phyloP scores from a whole-genome alignment of 2,113 vertebrate genomes.

The Tragelaphus scriptus region DNA sequence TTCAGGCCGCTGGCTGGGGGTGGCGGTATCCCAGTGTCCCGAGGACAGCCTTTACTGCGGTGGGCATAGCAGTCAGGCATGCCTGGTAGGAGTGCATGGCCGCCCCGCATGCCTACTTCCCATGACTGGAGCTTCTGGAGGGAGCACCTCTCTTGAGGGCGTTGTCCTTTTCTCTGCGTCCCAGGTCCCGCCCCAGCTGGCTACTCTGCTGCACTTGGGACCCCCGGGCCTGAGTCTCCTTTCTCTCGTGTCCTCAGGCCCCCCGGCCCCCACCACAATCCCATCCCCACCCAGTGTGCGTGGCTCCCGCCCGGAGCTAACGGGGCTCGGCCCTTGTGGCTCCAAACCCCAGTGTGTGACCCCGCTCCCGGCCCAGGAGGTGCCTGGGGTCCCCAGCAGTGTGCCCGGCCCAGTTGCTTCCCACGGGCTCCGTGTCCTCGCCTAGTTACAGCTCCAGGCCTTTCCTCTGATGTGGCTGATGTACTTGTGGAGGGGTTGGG shows the following conservation, averaged over 20 bases:
- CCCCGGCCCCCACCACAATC: not conserved
- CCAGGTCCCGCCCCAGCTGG: fast-evolving
- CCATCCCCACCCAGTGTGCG: fast-evolving
- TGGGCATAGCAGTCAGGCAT: fast-evolving
- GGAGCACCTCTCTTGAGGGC: not conserved
- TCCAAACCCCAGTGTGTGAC: not conserved
- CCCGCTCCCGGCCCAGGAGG: not conserved
- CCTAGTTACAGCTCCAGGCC: not conserved
- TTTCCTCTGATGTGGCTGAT: not conserved
- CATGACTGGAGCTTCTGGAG: not conserved
- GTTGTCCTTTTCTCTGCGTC: fast-evolving
- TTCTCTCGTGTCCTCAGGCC: not conserved
- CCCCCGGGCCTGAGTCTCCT: not conserved
- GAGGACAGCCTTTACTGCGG: fast-evolving
- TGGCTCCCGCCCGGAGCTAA: not conserved
- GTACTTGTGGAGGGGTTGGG: fast-evolving
- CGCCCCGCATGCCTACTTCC: fast-evolving
- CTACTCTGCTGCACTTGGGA: not conserved
- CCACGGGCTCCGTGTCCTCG: not conserved
- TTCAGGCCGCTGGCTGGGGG: not conserved
- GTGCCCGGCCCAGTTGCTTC: too few relatives aligned
- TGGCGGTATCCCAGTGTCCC: fast-evolving
- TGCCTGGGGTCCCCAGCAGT: not conserved
- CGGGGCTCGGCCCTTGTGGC: not conserved
- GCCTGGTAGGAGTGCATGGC: fast-evolving